Percentiles rank a stretch among this genome's conserved stretches.
These are phyloP conservation scores for Patagioenas fasciata DNA, from an alignment of 2,113 vertebrate species.

Conservation along the genomic window DNA sequence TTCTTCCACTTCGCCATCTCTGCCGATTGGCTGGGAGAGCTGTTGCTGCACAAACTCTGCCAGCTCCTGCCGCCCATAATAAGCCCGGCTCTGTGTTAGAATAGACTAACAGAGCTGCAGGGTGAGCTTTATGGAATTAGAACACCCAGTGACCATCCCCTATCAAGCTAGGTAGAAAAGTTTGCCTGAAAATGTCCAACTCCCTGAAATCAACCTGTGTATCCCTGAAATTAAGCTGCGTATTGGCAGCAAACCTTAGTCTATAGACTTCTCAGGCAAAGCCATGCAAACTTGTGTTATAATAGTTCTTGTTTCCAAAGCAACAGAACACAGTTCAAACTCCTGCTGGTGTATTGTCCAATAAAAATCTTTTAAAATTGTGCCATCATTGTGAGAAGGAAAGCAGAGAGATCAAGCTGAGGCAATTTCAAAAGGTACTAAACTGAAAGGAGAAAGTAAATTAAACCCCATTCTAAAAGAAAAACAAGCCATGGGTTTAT, in stretches of 20 bases:
- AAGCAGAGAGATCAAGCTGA: not conserved
- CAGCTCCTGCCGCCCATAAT: not conserved
- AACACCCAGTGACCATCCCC: not conserved
- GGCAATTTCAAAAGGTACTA: not conserved
- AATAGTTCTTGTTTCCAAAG: constrained; percentile 29
- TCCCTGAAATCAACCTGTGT: not conserved
- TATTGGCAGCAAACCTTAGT: not conserved
- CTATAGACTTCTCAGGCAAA: not conserved
- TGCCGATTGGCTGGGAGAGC: not conserved
- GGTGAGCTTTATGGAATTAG: not conserved
- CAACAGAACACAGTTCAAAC: constrained; percentile 6
- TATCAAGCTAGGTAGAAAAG: not conserved
- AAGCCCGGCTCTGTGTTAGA: not conserved
- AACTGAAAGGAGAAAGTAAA: not conserved
- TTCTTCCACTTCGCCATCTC: not conserved
- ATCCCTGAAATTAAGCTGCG: not conserved
- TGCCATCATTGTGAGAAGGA: not conserved
- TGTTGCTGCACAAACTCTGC: constrained; percentile 10
- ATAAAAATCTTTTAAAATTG: not conserved
- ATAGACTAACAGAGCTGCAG: not conserved
- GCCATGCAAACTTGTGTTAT: not conserved
- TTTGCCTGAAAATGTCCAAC: not conserved
- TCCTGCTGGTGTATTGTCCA: not conserved
- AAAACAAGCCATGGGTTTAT: not conserved
- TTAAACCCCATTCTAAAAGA: not conserved